Percentiles rank a stretch among this genome's conserved stretches.
Conservation (phyloP, 1,140 invertebrate genomes). For the Cecropterus lyciades region DNA sequence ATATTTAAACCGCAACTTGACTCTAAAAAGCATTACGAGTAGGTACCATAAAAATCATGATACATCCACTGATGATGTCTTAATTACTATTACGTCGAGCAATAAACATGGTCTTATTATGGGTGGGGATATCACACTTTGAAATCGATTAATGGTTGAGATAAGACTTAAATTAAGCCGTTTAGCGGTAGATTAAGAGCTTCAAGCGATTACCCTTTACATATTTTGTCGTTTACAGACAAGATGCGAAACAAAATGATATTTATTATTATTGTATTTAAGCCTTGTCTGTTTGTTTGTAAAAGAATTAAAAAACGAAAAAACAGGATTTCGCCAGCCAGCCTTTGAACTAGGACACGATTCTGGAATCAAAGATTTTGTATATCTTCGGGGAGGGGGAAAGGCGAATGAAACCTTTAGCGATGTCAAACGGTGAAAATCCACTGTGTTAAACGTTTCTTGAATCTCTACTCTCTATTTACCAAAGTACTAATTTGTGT, state of each 20-base stretch:
- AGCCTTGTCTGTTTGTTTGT: background rate
- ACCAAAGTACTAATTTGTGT: too few species aligned
- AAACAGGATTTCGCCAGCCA: too few species aligned
- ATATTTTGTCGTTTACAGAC: conserved; percentile 2
- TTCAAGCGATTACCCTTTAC: background rate
- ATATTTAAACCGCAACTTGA: too few species aligned
- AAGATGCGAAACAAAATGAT: background rate
- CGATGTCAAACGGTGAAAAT: too few species aligned
- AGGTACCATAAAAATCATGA: background rate
- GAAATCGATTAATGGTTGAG: conserved; percentile 15
- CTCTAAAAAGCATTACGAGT: background rate
- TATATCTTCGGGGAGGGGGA: too few species aligned
- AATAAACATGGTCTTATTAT: conserved; percentile 11
- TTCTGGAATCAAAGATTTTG: too few species aligned
- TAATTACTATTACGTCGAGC: background rate
- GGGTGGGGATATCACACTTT: conserved; percentile 15
- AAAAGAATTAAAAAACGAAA: too few species aligned
- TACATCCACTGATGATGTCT: background rate
- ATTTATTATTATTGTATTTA: background rate
- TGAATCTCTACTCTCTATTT: too few species aligned
- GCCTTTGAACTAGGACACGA: too few species aligned
- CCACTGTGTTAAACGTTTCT: too few species aligned
- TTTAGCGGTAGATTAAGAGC: conserved; percentile 20
- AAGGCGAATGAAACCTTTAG: too few species aligned
- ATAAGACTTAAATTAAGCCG: conserved; percentile 20